Evolutionary conservation across 1,140 invertebrate species (phyloP).

Genomic region (Micrasema minimum): DNA sequence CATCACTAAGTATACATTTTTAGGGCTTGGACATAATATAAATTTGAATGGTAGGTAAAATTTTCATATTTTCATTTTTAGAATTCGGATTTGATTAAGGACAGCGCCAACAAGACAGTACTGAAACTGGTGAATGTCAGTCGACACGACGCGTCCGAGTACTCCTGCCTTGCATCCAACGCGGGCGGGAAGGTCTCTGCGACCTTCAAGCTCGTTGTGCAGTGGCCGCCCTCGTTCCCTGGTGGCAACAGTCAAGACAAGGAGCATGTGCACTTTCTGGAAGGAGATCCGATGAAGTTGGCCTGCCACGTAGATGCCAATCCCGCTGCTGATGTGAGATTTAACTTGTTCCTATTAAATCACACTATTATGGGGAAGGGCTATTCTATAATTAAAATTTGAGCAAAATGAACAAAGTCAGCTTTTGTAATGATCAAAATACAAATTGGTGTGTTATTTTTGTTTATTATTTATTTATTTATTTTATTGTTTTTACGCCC

Average conservation of each 20-base stretch:
- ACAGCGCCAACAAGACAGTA: constrained; percentile 1
- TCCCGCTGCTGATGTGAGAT: constrained; percentile 59
- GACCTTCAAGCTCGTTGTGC: constrained; percentile 54
- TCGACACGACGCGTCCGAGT: constrained; percentile 55
- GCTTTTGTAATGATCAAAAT: no score
- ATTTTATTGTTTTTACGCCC: no score
- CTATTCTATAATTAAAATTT: no score
- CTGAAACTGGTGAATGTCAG: constrained; percentile 57
- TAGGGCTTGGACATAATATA: no score
- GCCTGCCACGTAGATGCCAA: constrained; percentile 60
- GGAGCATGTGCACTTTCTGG: constrained; percentile 46
- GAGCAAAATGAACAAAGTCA: no score
- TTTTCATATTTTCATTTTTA: no score
- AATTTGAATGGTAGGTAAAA: no score
- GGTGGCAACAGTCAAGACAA: constrained; percentile 16
- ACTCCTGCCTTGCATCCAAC: constrained; percentile 60
- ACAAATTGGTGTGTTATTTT: no score
- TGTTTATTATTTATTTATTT: no score
- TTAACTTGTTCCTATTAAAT: no score
- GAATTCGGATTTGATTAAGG: constrained; percentile 20
- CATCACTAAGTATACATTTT: no score
- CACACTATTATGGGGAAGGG: no score
- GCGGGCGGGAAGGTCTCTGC: constrained; percentile 55
- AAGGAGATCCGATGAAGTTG: constrained; percentile 57
- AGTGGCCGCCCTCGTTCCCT: constrained; percentile 57